Conservation (phyloP, 2,113 vertebrate genomes). For the Typhlomys cinereus region DNA sequence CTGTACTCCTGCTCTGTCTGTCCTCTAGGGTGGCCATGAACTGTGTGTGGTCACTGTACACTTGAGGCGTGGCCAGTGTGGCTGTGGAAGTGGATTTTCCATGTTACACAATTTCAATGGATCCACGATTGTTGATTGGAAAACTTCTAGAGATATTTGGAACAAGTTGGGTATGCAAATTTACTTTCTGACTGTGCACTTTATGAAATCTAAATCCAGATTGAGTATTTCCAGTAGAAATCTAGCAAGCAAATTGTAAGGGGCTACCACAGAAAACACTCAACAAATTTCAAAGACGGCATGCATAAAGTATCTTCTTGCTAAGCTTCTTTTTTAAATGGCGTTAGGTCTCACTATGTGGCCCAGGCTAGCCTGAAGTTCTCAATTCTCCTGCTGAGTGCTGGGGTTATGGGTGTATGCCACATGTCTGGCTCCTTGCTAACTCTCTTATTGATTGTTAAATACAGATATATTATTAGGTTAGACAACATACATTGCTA, state of each 20-base stretch:
- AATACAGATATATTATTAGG: neutral
- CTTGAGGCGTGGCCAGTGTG: neutral
- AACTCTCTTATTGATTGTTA: neutral
- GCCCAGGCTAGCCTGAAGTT: neutral
- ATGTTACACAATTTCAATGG: neutral
- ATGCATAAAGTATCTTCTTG: neutral
- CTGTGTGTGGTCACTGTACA: fast-evolving
- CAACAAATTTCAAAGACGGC: neutral
- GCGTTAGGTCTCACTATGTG: neutral
- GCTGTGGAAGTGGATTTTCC: neutral
- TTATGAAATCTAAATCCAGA: constrained; percentile 56
- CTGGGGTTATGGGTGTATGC: neutral
- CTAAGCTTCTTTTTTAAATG: neutral
- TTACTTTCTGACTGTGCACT: constrained; percentile 43
- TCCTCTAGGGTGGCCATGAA: fast-evolving
- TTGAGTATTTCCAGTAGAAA: constrained; percentile 13
- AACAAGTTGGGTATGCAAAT: constrained; percentile 37
- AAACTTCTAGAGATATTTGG: constrained; percentile 32
- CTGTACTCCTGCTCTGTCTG: too few relatives aligned
- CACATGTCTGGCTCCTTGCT: neutral
- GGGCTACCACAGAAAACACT: neutral
- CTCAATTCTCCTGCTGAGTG: neutral
- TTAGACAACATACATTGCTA: neutral
- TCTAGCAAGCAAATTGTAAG: neutral
- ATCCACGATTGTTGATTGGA: neutral